Evolutionary conservation across 2,888 invertebrate genomes (phyloP), one percentile per base, ranked within the genome.

Genomic region (Alitta virens): DNA sequence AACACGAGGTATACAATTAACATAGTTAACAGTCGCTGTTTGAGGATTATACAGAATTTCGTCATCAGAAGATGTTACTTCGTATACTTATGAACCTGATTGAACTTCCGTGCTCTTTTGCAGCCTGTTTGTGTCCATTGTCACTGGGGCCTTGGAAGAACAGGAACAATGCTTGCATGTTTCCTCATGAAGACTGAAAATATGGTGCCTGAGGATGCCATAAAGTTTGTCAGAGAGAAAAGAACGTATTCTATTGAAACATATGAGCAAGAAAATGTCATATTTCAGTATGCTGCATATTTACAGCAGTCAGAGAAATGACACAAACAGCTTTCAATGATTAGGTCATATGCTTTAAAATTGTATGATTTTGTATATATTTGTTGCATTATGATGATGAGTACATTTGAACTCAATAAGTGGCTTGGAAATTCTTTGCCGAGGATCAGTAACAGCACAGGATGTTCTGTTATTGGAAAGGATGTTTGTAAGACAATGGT

Each of bases 121-220:
- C 59, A 68, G 86, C 89, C 88, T 73, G 84, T 89, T 12, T 89
- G 88, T 1, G 86, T 90, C 7, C 89, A 90, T 77, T 90, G 90
- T 74, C 83, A 88, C 12, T 87, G 88, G 77, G 90, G 90, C 0
- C 82, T 87, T 51, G 90, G 90, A 0, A 84, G 90, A 56, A 89
- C 90, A 0, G 90, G 90, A 54, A 88, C 88, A 0, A 86, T 90
- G 86, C 85, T 88, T 26, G 90, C 90, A 0, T 89, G 90, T 78
- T 90, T 89, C 79, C 82, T 90, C 61, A 87, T 89, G 23, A 84
- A 85, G 71, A 87, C 87, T 74, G 83, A 85, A 66, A 83, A 85
- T 7, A n/a, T 46, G 21, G 3, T n/a, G 5, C 46, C 46, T 12
- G 3, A 3, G 3, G 46, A 46, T 18, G 46, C 46, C 21, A 46